Evolutionary conservation across 1,140 invertebrate species (phyloP).

Genomic region (Augochlora pura): DNA sequence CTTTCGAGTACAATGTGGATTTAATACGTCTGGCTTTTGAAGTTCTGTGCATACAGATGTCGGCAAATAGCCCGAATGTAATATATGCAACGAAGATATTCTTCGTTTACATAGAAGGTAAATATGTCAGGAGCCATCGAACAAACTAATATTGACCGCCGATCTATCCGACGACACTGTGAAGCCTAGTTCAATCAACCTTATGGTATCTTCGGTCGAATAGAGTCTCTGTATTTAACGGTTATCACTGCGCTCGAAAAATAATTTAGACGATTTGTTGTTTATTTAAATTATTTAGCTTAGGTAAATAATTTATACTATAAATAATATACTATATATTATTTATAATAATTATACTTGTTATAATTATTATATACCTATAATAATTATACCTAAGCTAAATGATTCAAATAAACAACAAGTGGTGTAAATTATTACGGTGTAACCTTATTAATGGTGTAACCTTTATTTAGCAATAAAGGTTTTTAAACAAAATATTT

Average conservation of each 20-base stretch:
- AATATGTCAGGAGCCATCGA: slow-evolving; percentile 41
- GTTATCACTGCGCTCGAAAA: background rate
- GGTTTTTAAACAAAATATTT: too few relatives aligned
- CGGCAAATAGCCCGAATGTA: slow-evolving; percentile 5
- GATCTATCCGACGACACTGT: slow-evolving; percentile 23
- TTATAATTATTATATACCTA: too few relatives aligned
- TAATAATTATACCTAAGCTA: too few relatives aligned
- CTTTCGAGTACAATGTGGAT: background rate
- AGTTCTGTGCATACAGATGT: background rate
- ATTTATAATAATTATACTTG: too few relatives aligned
- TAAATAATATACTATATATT: too few relatives aligned
- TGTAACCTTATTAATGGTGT: too few relatives aligned
- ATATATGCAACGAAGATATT: slow-evolving; percentile 36
- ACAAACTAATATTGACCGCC: slow-evolving; percentile 51
- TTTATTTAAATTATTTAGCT: too few relatives aligned
- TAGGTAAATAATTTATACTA: too few relatives aligned
- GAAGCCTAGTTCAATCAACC: slow-evolving; percentile 31
- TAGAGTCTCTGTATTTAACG: background rate
- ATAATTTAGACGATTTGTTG: too few relatives aligned
- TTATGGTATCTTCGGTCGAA: background rate
- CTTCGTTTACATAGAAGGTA: slow-evolving; percentile 35
- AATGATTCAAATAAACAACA: too few relatives aligned
- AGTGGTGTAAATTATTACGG: too few relatives aligned
- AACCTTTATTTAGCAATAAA: too few relatives aligned
- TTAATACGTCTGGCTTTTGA: background rate